Evolutionary conservation across 2,113 vertebrate genomes (phyloP), one percentile per base, ranked within the genome.

Genomic region (Suricata suricatta): DNA sequence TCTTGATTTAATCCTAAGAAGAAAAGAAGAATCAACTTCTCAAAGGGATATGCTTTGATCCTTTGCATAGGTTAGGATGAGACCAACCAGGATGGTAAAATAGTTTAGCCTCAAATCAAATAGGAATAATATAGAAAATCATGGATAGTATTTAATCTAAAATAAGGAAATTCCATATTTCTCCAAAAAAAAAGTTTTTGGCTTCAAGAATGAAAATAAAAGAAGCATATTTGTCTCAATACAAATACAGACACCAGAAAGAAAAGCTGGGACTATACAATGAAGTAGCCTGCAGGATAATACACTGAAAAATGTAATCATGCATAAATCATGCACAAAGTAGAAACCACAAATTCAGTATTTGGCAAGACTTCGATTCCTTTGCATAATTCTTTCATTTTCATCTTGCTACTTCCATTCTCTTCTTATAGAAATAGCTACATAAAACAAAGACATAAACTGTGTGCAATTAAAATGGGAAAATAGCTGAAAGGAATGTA

Each of bases 361-460:
- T 97, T 98, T 98, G 96, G 98, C 98, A 98, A 98, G 97, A 0
- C 83, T 97, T 98, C 11, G 89, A 98, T 98, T 98, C 96, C 96
- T 99, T 98, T 98, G 98, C 98, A 98, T 99, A 99, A 98, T 99
- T 99, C 97, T 98, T 99, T 98, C 98, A 98, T 99, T 99, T 99
- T 98, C 95, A 98, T 99, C 98, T 98, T 97, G 94, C 83, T 97
- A 72, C 68, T 98, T 99, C 97, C 90, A 98, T 98, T 98, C 98
- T 98, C 97, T 97, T 98, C 41, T 98, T 98, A 95, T 97, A 98
- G 98, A 98, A 98, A 98, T 97, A 98, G 98, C 97, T 97, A 90
- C 97, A 98, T 98, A 98, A 99, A 98, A 97, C 96, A 98, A 94
- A 99, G 98, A 98, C 98, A 98, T 98, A 98, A 98, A 98, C 96